Evolutionary conservation across 1,140 invertebrate genomes (phyloP), one percentile per base, ranked within the genome.

Genomic region (Lycorma delicatula): DNA sequence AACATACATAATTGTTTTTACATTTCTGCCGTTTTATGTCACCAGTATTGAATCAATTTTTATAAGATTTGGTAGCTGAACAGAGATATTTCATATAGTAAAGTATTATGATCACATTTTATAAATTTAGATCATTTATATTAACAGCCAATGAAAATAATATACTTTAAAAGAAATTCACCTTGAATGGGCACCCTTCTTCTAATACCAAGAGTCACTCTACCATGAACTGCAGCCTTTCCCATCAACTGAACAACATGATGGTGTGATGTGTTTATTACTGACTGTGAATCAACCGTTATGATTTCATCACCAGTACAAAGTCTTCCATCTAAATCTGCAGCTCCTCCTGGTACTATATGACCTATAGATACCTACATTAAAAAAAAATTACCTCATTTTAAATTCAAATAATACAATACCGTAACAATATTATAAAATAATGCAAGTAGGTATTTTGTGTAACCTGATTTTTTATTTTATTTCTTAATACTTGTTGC

Each of bases 241-340:
- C 88, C 89, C 80, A 98, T 94, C 51, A 93, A 75, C 56, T 91
- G 84, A 6, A 97, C 93, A 2, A 94, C 93, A 59, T 85, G 81
- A 58, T 90, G 86, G 72, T 98, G 94, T 0, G 89, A 89, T 1
- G 89, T 86, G 61, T 90, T 91, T 22, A 91, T 74, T 0, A 95
- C 89, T 53, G 82, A 85, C 34, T 84, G 79, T 11, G 84, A 83
- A 70, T 95, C 89, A 20, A 94, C 91, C 38, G 85, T 87, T 41
- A 94, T 81, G 41, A 97, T 90, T 68, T 96, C 83, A 75, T 97
- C 94, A 18, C 91, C 91, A 1, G 89, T 86, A 51, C 83, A 80
- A 16, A 98, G 74, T 22, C 89, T 77, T 1, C 89, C 90, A 72
- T 96, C 93, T 46, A 89, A 72, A 72, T 93, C 89, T 9, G 93